A percentile compares a stretch with the other conserved stretches of the same genome.
These are phyloP conservation scores for Schizaphis graminum DNA, from an alignment of 2,888 invertebrate genomes.

Conservation along the genomic window DNA sequence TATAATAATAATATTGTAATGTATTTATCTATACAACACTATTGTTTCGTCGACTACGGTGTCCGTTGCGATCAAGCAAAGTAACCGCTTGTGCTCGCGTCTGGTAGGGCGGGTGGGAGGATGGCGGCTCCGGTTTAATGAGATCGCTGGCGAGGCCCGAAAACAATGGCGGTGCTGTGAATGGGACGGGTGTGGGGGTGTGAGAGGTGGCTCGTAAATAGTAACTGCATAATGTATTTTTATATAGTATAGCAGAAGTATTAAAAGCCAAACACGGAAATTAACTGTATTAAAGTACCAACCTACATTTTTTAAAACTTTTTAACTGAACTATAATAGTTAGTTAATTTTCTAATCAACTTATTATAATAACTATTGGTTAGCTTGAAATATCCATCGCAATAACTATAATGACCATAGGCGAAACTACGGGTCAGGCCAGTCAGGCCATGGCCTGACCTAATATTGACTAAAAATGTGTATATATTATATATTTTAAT, in stretches of 20 bases:
- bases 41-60: not conserved
- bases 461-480: no score
- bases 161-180: constrained; percentile 25
- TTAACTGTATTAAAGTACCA: not conserved
- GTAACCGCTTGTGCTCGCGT: not conserved
- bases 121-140: not conserved
- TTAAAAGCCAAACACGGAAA: not conserved
- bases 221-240: not conserved
- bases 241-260: not conserved
- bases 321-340: not conserved
- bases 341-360: not conserved
- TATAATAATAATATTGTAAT: not conserved
- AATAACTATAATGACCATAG: no score
- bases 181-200: not conserved
- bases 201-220: not conserved
- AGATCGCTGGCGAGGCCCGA: not conserved
- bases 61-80: not conserved
- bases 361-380: no score
- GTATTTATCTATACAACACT: not conserved
- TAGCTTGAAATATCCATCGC: not conserved
- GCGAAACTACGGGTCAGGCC: no score
- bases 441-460: no score
- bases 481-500: no score
- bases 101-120: not conserved
- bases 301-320: not conserved